Base-by-base conservation (phyloP, 30 jellyfish, hydroid and myxozoan genomes). In the Pelagia noctiluca region DNA sequence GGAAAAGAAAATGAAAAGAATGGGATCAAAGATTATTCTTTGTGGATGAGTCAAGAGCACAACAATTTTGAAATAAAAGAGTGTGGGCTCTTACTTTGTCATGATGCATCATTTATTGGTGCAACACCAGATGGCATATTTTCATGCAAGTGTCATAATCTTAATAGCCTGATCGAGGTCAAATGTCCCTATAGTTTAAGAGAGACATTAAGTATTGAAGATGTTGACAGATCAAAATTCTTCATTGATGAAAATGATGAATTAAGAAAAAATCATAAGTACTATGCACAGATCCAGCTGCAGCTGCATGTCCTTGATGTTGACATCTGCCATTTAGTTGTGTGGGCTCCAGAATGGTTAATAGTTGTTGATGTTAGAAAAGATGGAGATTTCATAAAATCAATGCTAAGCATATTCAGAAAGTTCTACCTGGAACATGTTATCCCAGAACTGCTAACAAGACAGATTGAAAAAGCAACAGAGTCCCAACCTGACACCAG, bases 101-200 rank as follows among this genome's bases (percentile, higher is more conserved):
- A n/a, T n/a, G 72, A 60, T 60, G 35, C 35, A n/a, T 26, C 72
- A n/a, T 60, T 60, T 60, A 26, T 60, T n/a, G 72, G 72, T 60
- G 72, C 34, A 22, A 48, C 18, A 13, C 62, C 62, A 48, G 62
- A 48, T 48, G n/a, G n/a, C 13, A 48, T 48, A 48, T 13, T 48
- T 48, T n/a, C 13, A 11, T 48, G 62, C n/a, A n/a, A 48, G n/a
- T 48, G 62, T n/a, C n/a, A n/a, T 48, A n/a, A n/a, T n/a, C n/a
- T n/a, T n/a, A n/a, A n/a, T n/a, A n/a, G n/a, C n/a, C n/a, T n/a
- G n/a, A n/a, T n/a, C n/a, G n/a, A n/a, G n/a, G n/a, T n/a, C n/a
- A n/a, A n/a, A n/a, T n/a, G n/a, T n/a, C n/a, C n/a, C n/a, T n/a
- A n/a, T n/a, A n/a, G n/a, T n/a, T n/a, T n/a, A n/a, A n/a, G n/a